These are phyloP conservation scores for Thera britannica DNA, from an alignment of 2,888 invertebrate genomes.

Conservation along the genomic window DNA sequence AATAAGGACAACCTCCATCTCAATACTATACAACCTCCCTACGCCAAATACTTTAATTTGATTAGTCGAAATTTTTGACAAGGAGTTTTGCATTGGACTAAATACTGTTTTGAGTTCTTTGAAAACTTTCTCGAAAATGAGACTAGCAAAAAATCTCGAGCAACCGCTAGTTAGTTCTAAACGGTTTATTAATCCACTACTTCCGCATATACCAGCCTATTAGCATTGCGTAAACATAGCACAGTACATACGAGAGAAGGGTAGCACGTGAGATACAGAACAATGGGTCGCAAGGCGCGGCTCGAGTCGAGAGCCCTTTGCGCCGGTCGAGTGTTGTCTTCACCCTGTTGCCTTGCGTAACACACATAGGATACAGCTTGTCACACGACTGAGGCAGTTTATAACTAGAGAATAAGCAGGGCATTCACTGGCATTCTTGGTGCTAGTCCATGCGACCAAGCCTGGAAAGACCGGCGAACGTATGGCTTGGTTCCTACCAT, in stretches of 20 bases:
- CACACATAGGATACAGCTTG: slow-evolving; percentile 12
- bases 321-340: slow-evolving; percentile 40
- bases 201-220: slow-evolving; percentile 19
- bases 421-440: not conserved
- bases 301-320: slow-evolving; percentile 37
- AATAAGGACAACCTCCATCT: too few species aligned
- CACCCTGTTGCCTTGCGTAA: slow-evolving; percentile 44
- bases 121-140: too few species aligned
- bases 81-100: too few species aligned
- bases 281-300: slow-evolving; percentile 35
- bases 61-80: too few species aligned
- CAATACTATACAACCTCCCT: too few species aligned
- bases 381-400: not conserved
- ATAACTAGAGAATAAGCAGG: not conserved
- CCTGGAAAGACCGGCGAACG: too few species aligned
- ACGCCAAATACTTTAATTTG: too few species aligned
- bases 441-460: too few species aligned
- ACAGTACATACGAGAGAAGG: slow-evolving; percentile 19
- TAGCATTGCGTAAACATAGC: slow-evolving; percentile 33
- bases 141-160: not conserved
- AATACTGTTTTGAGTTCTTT: too few species aligned
- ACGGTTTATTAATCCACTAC: not conserved
- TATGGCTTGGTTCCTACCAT: too few species aligned
- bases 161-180: not conserved
- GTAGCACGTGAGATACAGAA: slow-evolving; percentile 34